Base-by-base conservation (phyloP, 2,888 invertebrate genomes). In the Hoplodrina blanda region DNA sequence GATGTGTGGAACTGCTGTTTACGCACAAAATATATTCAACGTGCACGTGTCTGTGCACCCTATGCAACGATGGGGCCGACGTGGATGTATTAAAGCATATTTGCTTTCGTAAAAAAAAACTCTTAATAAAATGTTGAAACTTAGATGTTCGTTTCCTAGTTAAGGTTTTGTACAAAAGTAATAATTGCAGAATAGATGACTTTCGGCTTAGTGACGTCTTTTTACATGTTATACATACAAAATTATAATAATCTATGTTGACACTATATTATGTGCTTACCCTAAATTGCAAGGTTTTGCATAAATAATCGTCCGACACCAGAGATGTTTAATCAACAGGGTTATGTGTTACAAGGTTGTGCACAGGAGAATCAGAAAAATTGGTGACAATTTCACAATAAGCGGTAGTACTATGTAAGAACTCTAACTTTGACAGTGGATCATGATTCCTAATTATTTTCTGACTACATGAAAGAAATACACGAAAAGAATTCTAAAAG, bases 351-450 rank as follows among this genome's bases (percentile, higher is more conserved):
- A 62, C 33, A 52, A 44, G 7, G 8, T 44, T 44, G 15, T 52
- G 15, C 19, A n/a, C 33, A 66, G 44, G 41, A 67, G 13, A 64
- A 66, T 30, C n/a, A 30, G 30, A 63, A 41, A 15, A 20, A 33
- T 37, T 17, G 11, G 25, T 37, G 15, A 25, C 3, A 44, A 54
- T 46, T 46, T 67, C n/a, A 44, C 20, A n/a, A 53, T 54, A 67
- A 67, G 53, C n/a, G 19, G 65, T 46, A 17, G 52, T 67, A 44
- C 44, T 66, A 44, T 53, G 17, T 33, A 53, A 67, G 41, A 60
- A n/a, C 10, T 44, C 5, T 19, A 30, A 54, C 11, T 54, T 19
- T n/a, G 25, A 54, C n/a, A 54, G 30, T 63, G 46, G 19, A 53
- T 54, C 33, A 54, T 56, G 20, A 70, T 53, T 20, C 49, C 62